Evolutionary conservation across 2,113 vertebrate genomes (phyloP), one percentile per base, ranked within the genome.

Genomic region (Colossoma macropomum): DNA sequence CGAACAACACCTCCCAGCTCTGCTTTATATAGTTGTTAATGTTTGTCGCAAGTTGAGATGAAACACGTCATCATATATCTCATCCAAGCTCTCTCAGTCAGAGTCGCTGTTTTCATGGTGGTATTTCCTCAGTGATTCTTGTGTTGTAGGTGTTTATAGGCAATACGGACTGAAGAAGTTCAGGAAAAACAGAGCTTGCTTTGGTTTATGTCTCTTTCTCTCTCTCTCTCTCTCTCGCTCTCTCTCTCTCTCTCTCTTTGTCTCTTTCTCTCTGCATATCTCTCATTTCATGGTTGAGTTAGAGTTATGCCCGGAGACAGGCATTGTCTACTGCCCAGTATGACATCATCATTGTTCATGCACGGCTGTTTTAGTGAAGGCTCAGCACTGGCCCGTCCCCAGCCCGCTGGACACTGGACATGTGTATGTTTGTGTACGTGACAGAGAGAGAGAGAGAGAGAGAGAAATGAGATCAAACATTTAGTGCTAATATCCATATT

Each of bases 291-390:
- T 65, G 77, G 71, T 48, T 79, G 83, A 85, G 80, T 87, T 90
- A 86, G n/a, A 69, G 60, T 34, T 75, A 82, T 81, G 85, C 83
- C 41, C 62, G 81, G 88, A 86, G 86, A 91, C 76, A 82, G 87
- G 79, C 85, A 85, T 87, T 87, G 87, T 87, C 30, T 83, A 56
- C 71, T 59, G 65, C 81, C 81, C 32, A 23, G 84, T 77, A 87
- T 92, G 89, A 91, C 88, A 89, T 93, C 90, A 89, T 68, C 80
- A 74, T 76, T 79, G 41, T 86, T 82, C 85, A 76, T 82, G 85
- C 69, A 21, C 70, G 45, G 74, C 85, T 83, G 78, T 23, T 89
- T 88, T 74, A 88, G 75, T 19, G 80, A 86, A 83, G 45, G 60
- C 27, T 50, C 79, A 77, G 86, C 84, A 86, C 81, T 75, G 66